Base-by-base conservation (phyloP, 2,888 invertebrate species). In the Pseudeuparius sepicola region DNA sequence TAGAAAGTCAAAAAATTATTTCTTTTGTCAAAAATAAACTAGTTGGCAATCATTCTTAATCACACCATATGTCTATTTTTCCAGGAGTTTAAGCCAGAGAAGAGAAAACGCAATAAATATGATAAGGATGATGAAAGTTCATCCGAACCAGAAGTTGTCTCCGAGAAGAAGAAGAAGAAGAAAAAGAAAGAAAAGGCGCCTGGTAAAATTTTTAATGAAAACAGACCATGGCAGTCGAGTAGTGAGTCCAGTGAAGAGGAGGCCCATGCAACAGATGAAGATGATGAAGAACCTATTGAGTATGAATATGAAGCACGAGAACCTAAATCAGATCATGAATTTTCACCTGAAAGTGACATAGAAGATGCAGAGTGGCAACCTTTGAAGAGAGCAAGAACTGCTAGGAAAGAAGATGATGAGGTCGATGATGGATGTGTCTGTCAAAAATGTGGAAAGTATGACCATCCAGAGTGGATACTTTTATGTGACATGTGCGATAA, bases 391-490 rank as follows among this genome's bases (percentile, higher is more conserved):
- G 92, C 90, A 2, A 70, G 92, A 46, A 92, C 92, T 1, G 78
- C 85, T 5, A 79, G 80, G 54, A 85, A 86, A 67, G 78, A 80
- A 7, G 27, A 14, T 15, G 55, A 56, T 40, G 57, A 54, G 36
- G 54, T 51, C 14, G 48, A 47, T 4, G 76, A 75, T 44, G 83
- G 83, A 39, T 86, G 84, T 12, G 79, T 82, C 11, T 98, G 97
- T 61, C 77, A 80, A 53, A 85, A 85, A 46, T 98, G 97, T 61
- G 78, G 80, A 9, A 87, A 89, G 62, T 78, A 78, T 1, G 88
- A 92, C 60, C 90, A 94, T 61, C 94, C 96, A 0, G 94, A 97
- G 63, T 93, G 92, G 92, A 92, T 98, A 52, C 66, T 98, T 34
- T 66, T 98, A 24, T 98, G 97, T 58, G 97, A 98, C 66, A 73